Evolutionary conservation across 2,888 invertebrate genomes (phyloP).

Genomic region (Hydriomena furcata): DNA sequence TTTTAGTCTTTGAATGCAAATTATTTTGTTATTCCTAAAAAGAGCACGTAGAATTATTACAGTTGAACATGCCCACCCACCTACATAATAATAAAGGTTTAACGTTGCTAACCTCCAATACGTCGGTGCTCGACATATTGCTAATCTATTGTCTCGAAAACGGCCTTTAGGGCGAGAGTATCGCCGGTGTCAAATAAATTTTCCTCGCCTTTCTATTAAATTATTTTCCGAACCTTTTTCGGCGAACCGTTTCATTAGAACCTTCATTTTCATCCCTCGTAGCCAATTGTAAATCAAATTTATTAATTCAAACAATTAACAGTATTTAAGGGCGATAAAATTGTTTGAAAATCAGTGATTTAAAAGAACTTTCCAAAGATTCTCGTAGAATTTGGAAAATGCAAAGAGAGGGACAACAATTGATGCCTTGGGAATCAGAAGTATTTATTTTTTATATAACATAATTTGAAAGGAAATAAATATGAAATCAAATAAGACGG

Average conservation of each 20-base stretch:
- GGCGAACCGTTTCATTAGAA: slow-evolving; percentile 54
- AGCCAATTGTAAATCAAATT: slow-evolving; percentile 56
- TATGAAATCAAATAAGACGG: too few species aligned
- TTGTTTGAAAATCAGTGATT: slow-evolving; percentile 41
- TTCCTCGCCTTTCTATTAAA: slow-evolving; percentile 39
- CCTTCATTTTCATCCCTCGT: slow-evolving; percentile 52
- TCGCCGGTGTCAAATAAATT: slow-evolving; percentile 39
- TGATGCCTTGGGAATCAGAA: slow-evolving; percentile 5
- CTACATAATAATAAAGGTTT: neutral
- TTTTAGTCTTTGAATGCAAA: neutral
- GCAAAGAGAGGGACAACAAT: slow-evolving; percentile 1
- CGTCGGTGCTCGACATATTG: slow-evolving; percentile 24
- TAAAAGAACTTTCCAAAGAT: slow-evolving; percentile 26
- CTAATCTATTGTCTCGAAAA: slow-evolving; percentile 33
- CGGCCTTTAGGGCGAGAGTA: slow-evolving; percentile 32
- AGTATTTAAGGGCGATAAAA: slow-evolving; percentile 47
- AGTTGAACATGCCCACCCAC: too few species aligned
- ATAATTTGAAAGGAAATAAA: neutral
- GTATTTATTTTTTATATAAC: too few species aligned
- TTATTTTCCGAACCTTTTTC: slow-evolving; percentile 47
- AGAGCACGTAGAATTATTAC: too few species aligned
- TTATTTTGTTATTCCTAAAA: slow-evolving; percentile 1
- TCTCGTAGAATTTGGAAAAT: slow-evolving; percentile 16
- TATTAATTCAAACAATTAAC: slow-evolving; percentile 69
- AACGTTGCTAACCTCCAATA: slow-evolving; percentile 18